phyloP scores from a whole-genome alignment of 2,888 invertebrate species.

The Creontiades dilutus region DNA sequence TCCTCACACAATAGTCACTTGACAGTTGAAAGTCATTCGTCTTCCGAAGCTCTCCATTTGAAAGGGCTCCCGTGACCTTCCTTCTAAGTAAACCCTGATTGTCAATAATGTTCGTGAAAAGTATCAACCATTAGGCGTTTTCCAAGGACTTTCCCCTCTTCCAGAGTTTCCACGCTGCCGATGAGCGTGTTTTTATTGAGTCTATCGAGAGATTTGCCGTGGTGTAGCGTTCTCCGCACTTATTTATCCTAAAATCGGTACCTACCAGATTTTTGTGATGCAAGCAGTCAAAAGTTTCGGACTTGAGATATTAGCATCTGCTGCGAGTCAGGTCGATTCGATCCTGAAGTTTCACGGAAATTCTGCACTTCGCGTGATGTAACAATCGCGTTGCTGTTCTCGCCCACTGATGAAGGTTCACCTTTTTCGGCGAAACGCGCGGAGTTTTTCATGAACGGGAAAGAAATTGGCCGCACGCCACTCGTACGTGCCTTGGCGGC shows the following conservation, averaged over 20 bases:
- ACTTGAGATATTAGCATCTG: not conserved
- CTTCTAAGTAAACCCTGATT: not conserved
- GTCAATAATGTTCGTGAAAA: slow-evolving; percentile 43
- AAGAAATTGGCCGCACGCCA: not conserved
- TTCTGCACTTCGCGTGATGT: not conserved
- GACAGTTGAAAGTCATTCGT: slow-evolving; percentile 45
- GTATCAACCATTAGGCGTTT: slow-evolving; percentile 7
- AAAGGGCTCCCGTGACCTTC: slow-evolving; percentile 10
- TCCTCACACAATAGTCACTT: slow-evolving; percentile 9
- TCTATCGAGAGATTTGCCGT: not conserved
- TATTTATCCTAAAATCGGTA: not conserved
- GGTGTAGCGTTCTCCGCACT: not conserved
- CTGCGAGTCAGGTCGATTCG: too few relatives aligned
- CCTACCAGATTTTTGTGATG: not conserved
- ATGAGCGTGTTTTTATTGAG: not conserved
- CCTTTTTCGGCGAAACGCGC: not conserved
- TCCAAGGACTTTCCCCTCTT: slow-evolving; percentile 26
- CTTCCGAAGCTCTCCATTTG: not conserved
- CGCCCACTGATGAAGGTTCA: not conserved
- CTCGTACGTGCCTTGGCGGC: not conserved
- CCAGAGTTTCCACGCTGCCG: not conserved
- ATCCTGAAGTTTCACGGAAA: not conserved
- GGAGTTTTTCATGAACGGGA: not conserved
- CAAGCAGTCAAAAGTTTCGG: not conserved
- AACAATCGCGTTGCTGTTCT: not conserved